These are phyloP conservation scores for Acanthopagrus latus DNA, from an alignment of 2,797 vertebrate genomes.

Conservation along the genomic window DNA sequence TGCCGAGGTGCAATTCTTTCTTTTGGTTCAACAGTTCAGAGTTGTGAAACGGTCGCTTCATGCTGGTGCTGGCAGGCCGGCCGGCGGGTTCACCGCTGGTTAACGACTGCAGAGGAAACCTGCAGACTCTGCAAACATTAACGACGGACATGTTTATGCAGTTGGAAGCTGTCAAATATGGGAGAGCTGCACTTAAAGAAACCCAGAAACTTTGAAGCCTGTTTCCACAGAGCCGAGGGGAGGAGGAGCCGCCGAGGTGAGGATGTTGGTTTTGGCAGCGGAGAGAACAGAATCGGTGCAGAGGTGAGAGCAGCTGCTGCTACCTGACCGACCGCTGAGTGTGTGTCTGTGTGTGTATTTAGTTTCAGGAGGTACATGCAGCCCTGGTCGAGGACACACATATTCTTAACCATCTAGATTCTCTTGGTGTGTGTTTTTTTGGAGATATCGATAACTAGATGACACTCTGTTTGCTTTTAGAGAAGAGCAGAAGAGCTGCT, in stretches of 20 bases:
- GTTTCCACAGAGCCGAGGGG: conserved; percentile 38
- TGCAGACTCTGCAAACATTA: conserved; percentile 51
- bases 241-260: conserved; percentile 29
- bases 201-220: conserved; percentile 47
- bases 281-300: conserved; percentile 25
- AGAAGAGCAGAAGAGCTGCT: too few relatives aligned
- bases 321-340: conserved; percentile 33
- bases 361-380: background rate
- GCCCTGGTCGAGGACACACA: background rate
- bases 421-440: too few relatives aligned
- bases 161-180: conserved; percentile 48
- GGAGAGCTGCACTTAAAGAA: conserved; percentile 48
- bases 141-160: conserved; percentile 51
- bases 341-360: background rate
- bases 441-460: too few relatives aligned
- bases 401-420: too few relatives aligned
- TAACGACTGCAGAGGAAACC: conserved; percentile 44
- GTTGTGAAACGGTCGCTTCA: conserved; percentile 29
- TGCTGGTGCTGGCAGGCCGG: conserved; percentile 3
- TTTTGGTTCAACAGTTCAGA: conserved; percentile 44
- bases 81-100: background rate
- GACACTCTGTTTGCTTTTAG: too few relatives aligned
- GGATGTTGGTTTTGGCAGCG: conserved; percentile 57
- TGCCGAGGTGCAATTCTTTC: conserved; percentile 9
- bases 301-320: conserved; percentile 51